Conservation (phyloP, 2,113 vertebrate genomes). For the Lagenorhynchus albirostris region DNA sequence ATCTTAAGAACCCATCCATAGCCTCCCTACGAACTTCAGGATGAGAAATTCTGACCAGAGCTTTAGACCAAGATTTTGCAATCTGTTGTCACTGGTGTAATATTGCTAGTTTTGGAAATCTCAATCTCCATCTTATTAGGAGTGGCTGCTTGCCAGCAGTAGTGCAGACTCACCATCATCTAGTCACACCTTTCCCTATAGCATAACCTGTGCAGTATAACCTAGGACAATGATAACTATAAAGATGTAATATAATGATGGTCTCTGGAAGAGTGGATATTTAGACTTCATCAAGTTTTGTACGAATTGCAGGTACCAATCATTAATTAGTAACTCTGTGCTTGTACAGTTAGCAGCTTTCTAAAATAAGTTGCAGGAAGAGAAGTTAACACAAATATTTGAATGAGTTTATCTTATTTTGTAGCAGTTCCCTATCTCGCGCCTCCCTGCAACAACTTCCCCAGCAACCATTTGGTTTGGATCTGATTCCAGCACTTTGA, state of each 20-base stretch:
- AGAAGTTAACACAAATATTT: conserved; percentile 41
- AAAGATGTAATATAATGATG: not conserved
- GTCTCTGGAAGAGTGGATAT: not conserved
- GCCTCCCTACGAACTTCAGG: not conserved
- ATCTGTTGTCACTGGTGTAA: not conserved
- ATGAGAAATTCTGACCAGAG: not conserved
- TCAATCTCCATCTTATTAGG: not conserved
- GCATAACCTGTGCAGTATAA: not conserved
- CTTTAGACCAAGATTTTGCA: not conserved
- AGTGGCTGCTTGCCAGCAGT: not conserved
- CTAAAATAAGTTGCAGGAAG: conserved; percentile 27
- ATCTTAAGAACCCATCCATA: not conserved
- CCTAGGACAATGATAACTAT: not conserved
- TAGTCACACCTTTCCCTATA: not conserved
- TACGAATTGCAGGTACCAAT: not conserved
- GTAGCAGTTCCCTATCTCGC: not conserved
- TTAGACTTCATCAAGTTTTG: not conserved
- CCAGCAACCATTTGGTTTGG: conserved; percentile 15
- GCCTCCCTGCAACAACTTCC: not conserved
- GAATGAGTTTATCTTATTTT: conserved; percentile 41
- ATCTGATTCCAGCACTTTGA: conserved; percentile 6
- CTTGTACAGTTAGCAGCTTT: not conserved
- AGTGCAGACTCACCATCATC: not conserved
- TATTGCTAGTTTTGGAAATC: not conserved
- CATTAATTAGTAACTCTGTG: not conserved